Conservation (phyloP, 2,888 invertebrate genomes). For the Andrena bicolor region DNA sequence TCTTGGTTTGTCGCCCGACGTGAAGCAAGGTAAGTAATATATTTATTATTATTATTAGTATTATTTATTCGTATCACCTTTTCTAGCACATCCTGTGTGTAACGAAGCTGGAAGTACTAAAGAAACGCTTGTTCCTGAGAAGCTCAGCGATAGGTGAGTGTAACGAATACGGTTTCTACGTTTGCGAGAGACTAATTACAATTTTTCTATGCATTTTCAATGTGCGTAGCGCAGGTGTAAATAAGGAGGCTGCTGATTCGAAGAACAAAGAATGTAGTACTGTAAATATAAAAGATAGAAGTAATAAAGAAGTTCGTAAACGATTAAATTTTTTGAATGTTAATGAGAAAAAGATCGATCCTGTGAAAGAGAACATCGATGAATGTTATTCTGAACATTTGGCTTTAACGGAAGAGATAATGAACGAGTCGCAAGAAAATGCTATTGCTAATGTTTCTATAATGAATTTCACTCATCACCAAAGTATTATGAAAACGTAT, state of each 20-base stretch:
- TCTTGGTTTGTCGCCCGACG: background rate
- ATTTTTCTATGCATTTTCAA: slow-evolving; percentile 14
- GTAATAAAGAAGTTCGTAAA: slow-evolving; percentile 57
- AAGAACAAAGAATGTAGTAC: background rate
- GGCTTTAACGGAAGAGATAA: slow-evolving; percentile 21
- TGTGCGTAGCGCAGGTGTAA: slow-evolving; percentile 2
- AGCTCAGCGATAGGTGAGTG: slow-evolving; percentile 38
- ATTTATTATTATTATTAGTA: slow-evolving; percentile 8
- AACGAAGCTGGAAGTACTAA: slow-evolving; percentile 1
- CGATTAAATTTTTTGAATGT: slow-evolving; percentile 53
- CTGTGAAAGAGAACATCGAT: background rate
- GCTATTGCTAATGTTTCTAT: background rate
- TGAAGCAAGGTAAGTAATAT: slow-evolving; percentile 36
- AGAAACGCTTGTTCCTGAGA: background rate
- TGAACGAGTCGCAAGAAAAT: background rate
- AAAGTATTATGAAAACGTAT: background rate
- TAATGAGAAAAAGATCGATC: slow-evolving; percentile 25
- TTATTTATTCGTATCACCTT: too few species aligned
- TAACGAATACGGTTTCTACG: slow-evolving; percentile 11
- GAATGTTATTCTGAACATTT: slow-evolving; percentile 27
- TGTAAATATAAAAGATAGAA: slow-evolving; percentile 6
- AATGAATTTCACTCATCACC: background rate
- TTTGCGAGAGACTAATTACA: slow-evolving; percentile 13
- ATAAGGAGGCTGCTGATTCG: slow-evolving; percentile 10
- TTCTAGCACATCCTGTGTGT: slow-evolving; percentile 35